A percentile compares a stretch with the other conserved stretches of the same genome.
These are phyloP conservation scores for Sebastes nivosus DNA, from an alignment of 2,797 vertebrate species.

Conservation along the genomic window DNA sequence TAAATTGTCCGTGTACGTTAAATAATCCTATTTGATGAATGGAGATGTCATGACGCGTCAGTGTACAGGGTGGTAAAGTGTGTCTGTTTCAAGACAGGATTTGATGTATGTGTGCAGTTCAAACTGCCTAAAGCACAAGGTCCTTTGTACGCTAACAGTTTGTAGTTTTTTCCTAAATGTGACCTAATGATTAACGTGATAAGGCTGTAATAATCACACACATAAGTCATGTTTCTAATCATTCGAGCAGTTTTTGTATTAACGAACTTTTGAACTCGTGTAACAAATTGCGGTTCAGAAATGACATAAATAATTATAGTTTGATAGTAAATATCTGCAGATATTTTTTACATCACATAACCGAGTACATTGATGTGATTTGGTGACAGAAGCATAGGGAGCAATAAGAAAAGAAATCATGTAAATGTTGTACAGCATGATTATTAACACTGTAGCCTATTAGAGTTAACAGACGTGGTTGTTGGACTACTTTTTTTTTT, in stretches of 20 bases:
- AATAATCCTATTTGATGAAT: conserved; percentile 32
- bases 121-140: conserved; percentile 69
- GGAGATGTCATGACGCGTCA: not conserved
- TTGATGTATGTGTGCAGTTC: conserved; percentile 33
- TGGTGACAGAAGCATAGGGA: conserved; percentile 24
- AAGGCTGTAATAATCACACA: conserved; percentile 37
- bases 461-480: conserved; percentile 14
- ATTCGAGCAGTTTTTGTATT: conserved; percentile 63
- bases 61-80: conserved; percentile 6
- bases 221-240: conserved; percentile 38
- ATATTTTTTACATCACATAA: conserved; percentile 52
- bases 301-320: conserved; percentile 47
- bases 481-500: conserved; percentile 17
- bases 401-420: conserved; percentile 30
- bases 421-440: conserved; percentile 50
- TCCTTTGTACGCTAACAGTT: conserved; percentile 46
- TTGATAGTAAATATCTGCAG: conserved; percentile 53
- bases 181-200: conserved; percentile 26
- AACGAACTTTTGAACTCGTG: conserved; percentile 48
- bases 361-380: conserved; percentile 23
- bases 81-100: conserved; percentile 58
- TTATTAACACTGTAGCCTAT: conserved; percentile 25
- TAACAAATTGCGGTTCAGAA: conserved; percentile 28
- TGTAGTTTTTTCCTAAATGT: conserved; percentile 56
- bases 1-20: conserved; percentile 39